Evolutionary conservation across 2,888 invertebrate species (phyloP), one percentile per base, ranked within the genome.

Genomic region (Alsophila aescularia): DNA sequence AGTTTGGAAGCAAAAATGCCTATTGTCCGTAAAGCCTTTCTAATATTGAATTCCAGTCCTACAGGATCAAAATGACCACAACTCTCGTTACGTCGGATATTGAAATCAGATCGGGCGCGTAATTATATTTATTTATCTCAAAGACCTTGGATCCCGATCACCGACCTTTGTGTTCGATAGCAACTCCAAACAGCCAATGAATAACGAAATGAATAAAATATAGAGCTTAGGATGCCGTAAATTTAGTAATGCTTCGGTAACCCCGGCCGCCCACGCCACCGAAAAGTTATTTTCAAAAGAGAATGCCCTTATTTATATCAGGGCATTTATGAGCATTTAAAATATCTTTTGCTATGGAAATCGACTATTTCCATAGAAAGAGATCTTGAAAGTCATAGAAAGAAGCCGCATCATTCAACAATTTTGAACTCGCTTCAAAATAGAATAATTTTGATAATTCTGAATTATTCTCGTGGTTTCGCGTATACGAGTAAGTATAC

Each of bases 171-270:
- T 34, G 41, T 36, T 5, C 21, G 7, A 12, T n/a, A 14, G 9
- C 37, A 21, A 21, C 21, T 18, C 18, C 14, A 15, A 42, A 27
- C 42, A 43, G 13, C 51, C 51, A 31, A 44, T 51, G 32, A 44
- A 24, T 31, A 39, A 39, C 37, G 9, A n/a, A 37, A 44, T 44
- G 51, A 51, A 51, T 44, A 37, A 43, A 51, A 51, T 39, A 44
- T 43, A 12, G 14, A 31, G 16, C 18, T 15, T 42, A 42, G 36
- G 50, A 31, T 31, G 13, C 42, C 42, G 43, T 42, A 36, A 36
- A 31, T 43, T 37, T 36, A 29, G 36, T 31, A 37, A 18, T 24
- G 8, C 24, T 24, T 24, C 24, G 24, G 24, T 8, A 8, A 24
- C 24, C 24, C n/a, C 18, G 18, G 13, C 5, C 9, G 13, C 12